Conservation (phyloP, 2,888 invertebrate species). For the Latrodectus elegans region DNA sequence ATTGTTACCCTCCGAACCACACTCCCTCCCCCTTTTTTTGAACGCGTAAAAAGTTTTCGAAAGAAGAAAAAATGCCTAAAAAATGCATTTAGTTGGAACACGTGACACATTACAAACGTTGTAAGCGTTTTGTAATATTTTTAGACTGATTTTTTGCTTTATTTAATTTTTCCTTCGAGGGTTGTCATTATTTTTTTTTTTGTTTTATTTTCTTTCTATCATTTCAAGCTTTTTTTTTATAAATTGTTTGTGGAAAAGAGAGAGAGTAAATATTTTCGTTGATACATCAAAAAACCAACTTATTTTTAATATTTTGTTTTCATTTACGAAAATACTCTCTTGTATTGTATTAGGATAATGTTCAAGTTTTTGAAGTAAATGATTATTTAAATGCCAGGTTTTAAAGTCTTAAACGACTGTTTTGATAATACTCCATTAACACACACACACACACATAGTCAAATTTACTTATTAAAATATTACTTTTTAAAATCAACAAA, state of each 20-base stretch:
- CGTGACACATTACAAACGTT: constrained; percentile 61
- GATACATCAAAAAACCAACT: no score
- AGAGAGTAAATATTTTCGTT: background rate
- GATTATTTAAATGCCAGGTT: no score
- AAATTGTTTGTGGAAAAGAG: constrained; percentile 44
- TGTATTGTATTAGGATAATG: no score
- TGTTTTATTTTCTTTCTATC: background rate
- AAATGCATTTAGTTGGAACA: constrained; percentile 63
- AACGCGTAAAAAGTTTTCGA: constrained; percentile 37
- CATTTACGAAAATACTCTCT: no score
- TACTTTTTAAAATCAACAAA: no score
- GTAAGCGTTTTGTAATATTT: constrained; percentile 62
- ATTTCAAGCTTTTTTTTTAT: constrained; percentile 16
- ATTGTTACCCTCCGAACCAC: constrained; percentile 28
- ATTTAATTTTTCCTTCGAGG: constrained; percentile 12
- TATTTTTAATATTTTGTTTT: background rate
- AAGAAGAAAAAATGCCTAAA: constrained; percentile 40
- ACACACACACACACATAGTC: no score
- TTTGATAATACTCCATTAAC: no score
- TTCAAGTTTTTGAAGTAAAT: no score
- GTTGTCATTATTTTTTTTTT: constrained; percentile 8
- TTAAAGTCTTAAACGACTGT: no score
- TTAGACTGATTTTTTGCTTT: constrained; percentile 65
- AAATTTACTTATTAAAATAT: no score
- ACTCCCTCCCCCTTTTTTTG: constrained; percentile 16